Evolutionary conservation across 2,888 invertebrate genomes (phyloP).

Genomic region (Tridacna crocea): DNA sequence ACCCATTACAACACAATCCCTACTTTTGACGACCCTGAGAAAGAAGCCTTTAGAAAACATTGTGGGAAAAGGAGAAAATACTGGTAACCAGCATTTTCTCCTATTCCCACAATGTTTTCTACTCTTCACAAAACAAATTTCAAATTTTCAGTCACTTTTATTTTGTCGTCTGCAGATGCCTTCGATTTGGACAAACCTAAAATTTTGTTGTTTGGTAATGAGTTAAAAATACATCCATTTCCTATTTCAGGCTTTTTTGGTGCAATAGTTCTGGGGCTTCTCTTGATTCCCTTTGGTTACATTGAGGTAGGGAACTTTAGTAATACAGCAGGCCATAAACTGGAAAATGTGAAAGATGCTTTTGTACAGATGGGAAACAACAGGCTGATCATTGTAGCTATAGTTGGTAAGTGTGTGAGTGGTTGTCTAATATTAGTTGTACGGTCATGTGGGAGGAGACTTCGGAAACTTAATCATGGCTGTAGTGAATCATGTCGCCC

Average conservation of each 20-base stretch:
- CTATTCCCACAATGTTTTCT: background rate
- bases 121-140: too few species aligned
- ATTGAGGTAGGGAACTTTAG: slow-evolving; percentile 90
- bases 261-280: slow-evolving; percentile 87
- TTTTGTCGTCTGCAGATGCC: too few species aligned
- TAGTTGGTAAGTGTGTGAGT: slow-evolving; percentile 86
- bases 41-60: background rate
- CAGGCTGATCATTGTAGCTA: slow-evolving; percentile 87
- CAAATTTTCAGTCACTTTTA: too few species aligned
- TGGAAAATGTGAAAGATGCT: slow-evolving; percentile 95
- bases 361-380: slow-evolving; percentile 91
- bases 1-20: too few species aligned
- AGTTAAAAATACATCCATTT: background rate
- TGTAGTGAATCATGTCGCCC: too few species aligned
- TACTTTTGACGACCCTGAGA: too few species aligned
- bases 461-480: too few species aligned
- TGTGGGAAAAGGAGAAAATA: background rate
- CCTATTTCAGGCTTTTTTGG: slow-evolving; percentile 88
- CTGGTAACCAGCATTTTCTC: background rate
- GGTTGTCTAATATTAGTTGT: too few species aligned
- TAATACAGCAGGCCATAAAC: slow-evolving; percentile 87
- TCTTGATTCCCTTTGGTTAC: slow-evolving; percentile 91
- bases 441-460: too few species aligned
- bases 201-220: too few species aligned
- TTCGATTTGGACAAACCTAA: too few species aligned